Base-by-base conservation (phyloP, 1,140 invertebrate species). In the Magallana gigas region DNA sequence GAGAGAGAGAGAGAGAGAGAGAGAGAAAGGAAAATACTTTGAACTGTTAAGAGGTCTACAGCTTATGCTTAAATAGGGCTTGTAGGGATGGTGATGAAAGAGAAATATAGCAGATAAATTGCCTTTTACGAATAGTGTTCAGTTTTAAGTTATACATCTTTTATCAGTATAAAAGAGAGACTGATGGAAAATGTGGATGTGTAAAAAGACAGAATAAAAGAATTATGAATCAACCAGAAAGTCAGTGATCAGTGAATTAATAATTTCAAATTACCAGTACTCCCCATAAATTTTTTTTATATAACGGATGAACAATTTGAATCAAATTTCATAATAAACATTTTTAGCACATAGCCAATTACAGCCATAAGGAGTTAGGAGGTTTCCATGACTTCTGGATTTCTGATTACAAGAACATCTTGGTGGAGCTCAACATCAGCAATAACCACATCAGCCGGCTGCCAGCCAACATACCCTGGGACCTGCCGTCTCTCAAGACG, bases 381-480 rank as follows among this genome's bases (percentile, higher is more conserved):
- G 85, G 85, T 57, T 87, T 92, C 11, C 88, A 91, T 83, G n/a
- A 36, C 58, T 16, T 57, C 12, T 90, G 88, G 89, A n/a, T 90
- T 12, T 68, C 23, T 11, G 12, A 12, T 8, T 88, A 89, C 62
- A 59, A 29, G 29, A 76, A 89, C 8, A 90, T 88, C 6, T 57
- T 91, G 8, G 88, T 89, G 5, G 85, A 90, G 18, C 59, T 93
- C 14, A 85, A 92, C 58, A 86, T 93, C 8, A 88, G 88, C 60
- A 48, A 90, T 6, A 93, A 93, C 83, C 87, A 85, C 12, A 36
- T 93, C 0, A 84, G 58, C 6, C 23, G 85, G 58, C 83, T 93
- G 85, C 90, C 90, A 11, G 11, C 12, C 59, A 85, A 85, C 58
- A 57, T 93, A 8, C 92, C 92, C 56, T 93, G 92, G 92, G 16